Evolutionary conservation across 2,797 vertebrate genomes (phyloP).

Genomic region (Myotis daubentonii): DNA sequence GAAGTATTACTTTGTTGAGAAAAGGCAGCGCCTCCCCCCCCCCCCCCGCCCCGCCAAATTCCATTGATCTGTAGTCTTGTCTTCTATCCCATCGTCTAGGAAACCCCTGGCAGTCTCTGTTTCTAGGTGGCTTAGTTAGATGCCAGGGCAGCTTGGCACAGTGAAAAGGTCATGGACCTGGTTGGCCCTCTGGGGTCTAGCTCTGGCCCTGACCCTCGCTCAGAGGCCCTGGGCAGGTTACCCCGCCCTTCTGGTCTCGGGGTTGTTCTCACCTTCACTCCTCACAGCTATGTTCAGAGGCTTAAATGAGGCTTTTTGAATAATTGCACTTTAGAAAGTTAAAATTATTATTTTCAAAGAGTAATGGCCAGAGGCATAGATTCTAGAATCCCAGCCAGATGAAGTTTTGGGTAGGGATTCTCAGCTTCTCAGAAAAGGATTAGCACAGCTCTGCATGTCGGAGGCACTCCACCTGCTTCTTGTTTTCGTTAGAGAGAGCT

Average conservation of each 20-base stretch:
- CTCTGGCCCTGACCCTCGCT: not conserved
- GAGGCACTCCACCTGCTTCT: not conserved
- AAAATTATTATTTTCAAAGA: conserved; percentile 18
- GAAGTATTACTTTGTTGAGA: not conserved
- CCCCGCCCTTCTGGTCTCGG: not conserved
- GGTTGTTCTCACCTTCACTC: not conserved
- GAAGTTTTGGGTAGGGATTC: not conserved
- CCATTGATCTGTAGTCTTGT: not conserved
- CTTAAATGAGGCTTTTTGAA: not conserved
- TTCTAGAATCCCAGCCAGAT: not conserved
- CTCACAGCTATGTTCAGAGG: not conserved
- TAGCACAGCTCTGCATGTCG: rapidly evolving
- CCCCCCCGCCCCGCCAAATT: not conserved
- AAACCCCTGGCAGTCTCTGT: not conserved
- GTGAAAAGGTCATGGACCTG: not conserved
- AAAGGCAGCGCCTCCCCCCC: not conserved
- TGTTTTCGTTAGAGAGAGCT: not conserved
- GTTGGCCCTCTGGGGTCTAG: rapidly evolving
- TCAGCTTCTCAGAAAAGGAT: not conserved
- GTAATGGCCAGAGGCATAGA: not conserved
- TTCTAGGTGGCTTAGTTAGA: not conserved
- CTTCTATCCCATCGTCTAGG: not conserved
- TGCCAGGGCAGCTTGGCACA: not conserved
- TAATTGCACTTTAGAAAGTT: not conserved
- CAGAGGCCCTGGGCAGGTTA: not conserved